Evolutionary conservation across 1,140 invertebrate genomes (phyloP).

Genomic region (Lordiphosa mommai): DNA sequence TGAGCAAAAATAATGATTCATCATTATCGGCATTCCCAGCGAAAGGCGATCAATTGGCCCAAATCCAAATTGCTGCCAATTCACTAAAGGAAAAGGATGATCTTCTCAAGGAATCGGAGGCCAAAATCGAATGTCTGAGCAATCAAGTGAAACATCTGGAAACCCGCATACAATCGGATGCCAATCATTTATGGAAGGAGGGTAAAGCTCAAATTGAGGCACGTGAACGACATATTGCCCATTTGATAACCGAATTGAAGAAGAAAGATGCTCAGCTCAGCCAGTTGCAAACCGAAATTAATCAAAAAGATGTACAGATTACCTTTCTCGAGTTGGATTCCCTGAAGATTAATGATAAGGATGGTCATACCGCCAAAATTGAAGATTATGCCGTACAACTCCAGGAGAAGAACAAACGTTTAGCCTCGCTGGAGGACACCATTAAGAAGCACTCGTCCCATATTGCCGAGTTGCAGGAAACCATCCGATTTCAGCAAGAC

Average conservation of each 20-base stretch:
- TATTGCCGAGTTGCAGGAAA: too few relatives aligned
- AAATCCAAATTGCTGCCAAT: too few relatives aligned
- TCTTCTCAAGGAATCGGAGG: background rate
- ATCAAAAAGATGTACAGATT: background rate
- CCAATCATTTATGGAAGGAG: background rate
- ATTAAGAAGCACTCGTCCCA: too few relatives aligned
- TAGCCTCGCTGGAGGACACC: too few relatives aligned
- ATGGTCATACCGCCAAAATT: too few relatives aligned
- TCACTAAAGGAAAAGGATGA: background rate
- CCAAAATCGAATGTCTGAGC: background rate
- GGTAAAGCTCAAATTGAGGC: background rate
- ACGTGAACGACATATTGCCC: background rate
- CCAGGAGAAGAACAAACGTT: too few relatives aligned
- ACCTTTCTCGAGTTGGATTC: too few relatives aligned
- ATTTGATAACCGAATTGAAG: background rate
- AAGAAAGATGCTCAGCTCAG: too few relatives aligned
- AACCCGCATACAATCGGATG: background rate
- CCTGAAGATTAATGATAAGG: too few relatives aligned
- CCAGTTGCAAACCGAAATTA: background rate
- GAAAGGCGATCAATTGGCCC: background rate
- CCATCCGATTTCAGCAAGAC: too few relatives aligned
- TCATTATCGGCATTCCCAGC: background rate
- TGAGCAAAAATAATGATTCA: background rate
- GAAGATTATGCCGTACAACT: too few relatives aligned
- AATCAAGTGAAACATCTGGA: background rate